These are phyloP conservation scores for Ptychochromis oligacanthus DNA, from an alignment of 2,113 vertebrate genomes.

Conservation along the genomic window DNA sequence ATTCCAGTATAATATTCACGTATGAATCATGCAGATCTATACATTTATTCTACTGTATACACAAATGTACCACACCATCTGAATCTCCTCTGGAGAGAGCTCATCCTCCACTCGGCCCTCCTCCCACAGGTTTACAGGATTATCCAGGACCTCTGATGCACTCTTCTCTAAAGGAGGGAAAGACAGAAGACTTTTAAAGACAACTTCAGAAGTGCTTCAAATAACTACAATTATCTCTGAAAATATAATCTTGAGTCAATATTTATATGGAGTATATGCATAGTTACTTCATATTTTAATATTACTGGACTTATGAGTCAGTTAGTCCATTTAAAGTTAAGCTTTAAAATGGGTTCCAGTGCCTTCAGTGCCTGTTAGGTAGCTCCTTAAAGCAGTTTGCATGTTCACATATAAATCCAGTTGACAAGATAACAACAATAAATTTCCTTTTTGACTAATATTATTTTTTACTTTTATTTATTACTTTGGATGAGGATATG, in stretches of 20 bases:
- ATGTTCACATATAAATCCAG: neutral
- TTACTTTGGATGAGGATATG: neutral
- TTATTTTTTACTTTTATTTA: neutral
- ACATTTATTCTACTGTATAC: neutral
- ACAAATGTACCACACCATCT: conserved; percentile 84
- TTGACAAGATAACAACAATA: neutral
- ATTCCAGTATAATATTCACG: neutral
- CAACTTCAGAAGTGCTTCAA: neutral
- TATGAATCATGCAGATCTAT: neutral
- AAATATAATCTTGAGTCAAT: neutral
- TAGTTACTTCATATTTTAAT: neutral
- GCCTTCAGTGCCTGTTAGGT: neutral
- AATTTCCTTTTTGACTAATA: neutral
- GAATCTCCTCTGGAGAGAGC: conserved; percentile 95
- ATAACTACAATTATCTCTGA: neutral
- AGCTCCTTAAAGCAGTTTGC: neutral
- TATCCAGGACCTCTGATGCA: conserved; percentile 74
- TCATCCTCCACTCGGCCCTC: conserved; percentile 89
- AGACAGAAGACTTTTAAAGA: neutral
- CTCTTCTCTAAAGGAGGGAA: conserved; percentile 80
- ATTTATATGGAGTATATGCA: neutral
- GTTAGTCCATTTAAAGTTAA: neutral
- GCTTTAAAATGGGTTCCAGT: neutral
- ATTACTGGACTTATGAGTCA: neutral
- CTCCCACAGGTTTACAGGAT: conserved; percentile 83